Base-by-base conservation (phyloP, 2,113 vertebrate genomes). In the Pollachius pollachius region DNA sequence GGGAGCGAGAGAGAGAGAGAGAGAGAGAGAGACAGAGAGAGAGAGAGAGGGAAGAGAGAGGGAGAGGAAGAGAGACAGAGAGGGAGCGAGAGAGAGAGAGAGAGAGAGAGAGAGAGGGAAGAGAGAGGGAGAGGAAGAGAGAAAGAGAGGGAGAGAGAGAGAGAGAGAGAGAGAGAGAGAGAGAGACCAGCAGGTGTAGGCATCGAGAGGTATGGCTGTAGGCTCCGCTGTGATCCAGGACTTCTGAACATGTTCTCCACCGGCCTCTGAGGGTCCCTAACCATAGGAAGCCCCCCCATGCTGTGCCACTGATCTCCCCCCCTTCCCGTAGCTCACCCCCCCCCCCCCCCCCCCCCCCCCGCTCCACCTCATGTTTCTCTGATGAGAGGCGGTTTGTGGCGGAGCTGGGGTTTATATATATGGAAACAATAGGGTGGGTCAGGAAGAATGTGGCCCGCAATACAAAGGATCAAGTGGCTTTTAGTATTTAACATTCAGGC, bases 141-240 rank as follows among this genome's bases (percentile, higher is more conserved):
- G 41, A 48, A 9, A 48, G 5, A 48, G 6, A 48, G 41, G 12
- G 41, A 48, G 41, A 48, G 5, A 48, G 41, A 48, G 41, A 9
- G 41, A 48, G 41, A 48, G 41, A 8, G 41, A 48, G 41, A 23
- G 16, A 18, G 58, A 21, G 58, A 60, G 58, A 60, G 58, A 60
- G 58, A 60, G 4, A 70, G 13, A 27, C 71, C 78, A 73, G 65
- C 81, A 88, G 87, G 84, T 77, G 81, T 80, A 87, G 74, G 69
- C 66, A 80, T 48, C 41, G 41, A 7, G 66, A 76, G 75, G 74
- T 71, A 75, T 84, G 77, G 78, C 87, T 86, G 68, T 77, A 79
- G 82, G 87, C 82, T 81, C 73, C 58, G 27, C 82, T 89, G 79
- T 87, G 86, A 89, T 89, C 82, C 82, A 63, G 74, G 79, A 78